Base-by-base conservation (phyloP, 2,113 vertebrate genomes). In the Sinocyclocheilus maitianheensis region DNA sequence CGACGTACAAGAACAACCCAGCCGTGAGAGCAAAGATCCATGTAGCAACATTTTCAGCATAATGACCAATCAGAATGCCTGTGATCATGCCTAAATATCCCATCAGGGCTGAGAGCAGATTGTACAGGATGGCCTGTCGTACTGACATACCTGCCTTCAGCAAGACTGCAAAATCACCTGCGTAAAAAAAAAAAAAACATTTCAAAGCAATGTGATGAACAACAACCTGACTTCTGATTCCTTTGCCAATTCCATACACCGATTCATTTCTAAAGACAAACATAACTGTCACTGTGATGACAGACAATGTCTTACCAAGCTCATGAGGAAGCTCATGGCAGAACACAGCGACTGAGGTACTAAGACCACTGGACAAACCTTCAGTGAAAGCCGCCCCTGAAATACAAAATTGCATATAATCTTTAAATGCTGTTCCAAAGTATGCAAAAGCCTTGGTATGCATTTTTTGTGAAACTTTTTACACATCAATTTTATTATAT, bases 21-120 rank as follows among this genome's bases (percentile, higher is more conserved):
- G 98, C 98, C 0, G 98, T 99, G 79, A 99, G 96, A 75, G 98
- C 98, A 90, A 99, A 99, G 88, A 99, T 97, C 98, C 98, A 99
- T 94, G 94, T 97, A n/a, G 95, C 97, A 88, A 99, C 94, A 60
- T 98, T 97, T 86, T 98, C 97, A 0, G 98, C 98, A 24, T 97
- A 99, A 86, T 99, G 97, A 3, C 98, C 98, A 0, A 99, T 98
- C 51, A 99, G 92, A 89, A 99, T 98, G 0, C 98, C 98, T 0
- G 95, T 96, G 0, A 94, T 94, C 98, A 99, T 95, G 12, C 98
- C 98, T 46, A 99, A 92, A 84, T 97, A 99, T 0, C 97, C 98
- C 94, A 97, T 95, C 96, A 97, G 94, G 63, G 98, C 97, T 4
- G 98, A 99, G 89, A 99, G 92, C n/a, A 95, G 93, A 0, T 99